These are phyloP conservation scores for Nymphalis polychloros DNA, from an alignment of 2,888 invertebrate genomes.

Conservation along the genomic window DNA sequence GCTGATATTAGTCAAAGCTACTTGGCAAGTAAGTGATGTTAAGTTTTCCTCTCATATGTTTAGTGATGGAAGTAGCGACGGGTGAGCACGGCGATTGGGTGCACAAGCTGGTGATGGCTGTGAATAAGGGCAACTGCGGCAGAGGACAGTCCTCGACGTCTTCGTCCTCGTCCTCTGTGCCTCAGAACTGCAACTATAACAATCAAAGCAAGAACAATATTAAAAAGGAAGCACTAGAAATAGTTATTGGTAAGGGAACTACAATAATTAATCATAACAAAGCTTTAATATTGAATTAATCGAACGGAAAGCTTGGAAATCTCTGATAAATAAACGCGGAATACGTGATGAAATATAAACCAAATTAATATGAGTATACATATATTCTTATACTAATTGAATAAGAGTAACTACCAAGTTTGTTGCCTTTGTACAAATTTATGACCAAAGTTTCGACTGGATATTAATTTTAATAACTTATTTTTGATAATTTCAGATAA, in stretches of 20 bases:
- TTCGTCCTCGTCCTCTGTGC: slow-evolving; percentile 65
- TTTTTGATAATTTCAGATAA: slow-evolving; percentile 66
- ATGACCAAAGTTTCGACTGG: too few relatives aligned
- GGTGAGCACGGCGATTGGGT: slow-evolving; percentile 97
- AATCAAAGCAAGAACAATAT: slow-evolving; percentile 81
- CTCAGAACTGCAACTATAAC: slow-evolving; percentile 70
- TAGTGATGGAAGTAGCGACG: slow-evolving; percentile 97
- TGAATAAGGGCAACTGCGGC: slow-evolving; percentile 89
- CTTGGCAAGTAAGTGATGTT: too few relatives aligned
- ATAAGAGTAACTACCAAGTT: too few relatives aligned
- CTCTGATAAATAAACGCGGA: too few relatives aligned
- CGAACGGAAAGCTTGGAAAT: not conserved
- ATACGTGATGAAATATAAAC: too few relatives aligned
- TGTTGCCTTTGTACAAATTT: too few relatives aligned
- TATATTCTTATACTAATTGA: too few relatives aligned
- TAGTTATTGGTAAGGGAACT: slow-evolving; percentile 61
- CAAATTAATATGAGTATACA: too few relatives aligned
- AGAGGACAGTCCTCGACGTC: slow-evolving; percentile 65
- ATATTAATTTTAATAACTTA: too few relatives aligned
- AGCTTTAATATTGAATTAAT: not conserved
- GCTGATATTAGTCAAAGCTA: too few relatives aligned
- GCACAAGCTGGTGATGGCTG: slow-evolving; percentile 90
- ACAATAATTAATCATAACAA: not conserved
- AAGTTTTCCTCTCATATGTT: slow-evolving; percentile 42
- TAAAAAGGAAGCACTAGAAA: slow-evolving; percentile 66